Percentiles rank a stretch among this genome's conserved stretches.
Evolutionary conservation across 2,797 vertebrate species (phyloP).

Genomic region (Hybognathus amarus): DNA sequence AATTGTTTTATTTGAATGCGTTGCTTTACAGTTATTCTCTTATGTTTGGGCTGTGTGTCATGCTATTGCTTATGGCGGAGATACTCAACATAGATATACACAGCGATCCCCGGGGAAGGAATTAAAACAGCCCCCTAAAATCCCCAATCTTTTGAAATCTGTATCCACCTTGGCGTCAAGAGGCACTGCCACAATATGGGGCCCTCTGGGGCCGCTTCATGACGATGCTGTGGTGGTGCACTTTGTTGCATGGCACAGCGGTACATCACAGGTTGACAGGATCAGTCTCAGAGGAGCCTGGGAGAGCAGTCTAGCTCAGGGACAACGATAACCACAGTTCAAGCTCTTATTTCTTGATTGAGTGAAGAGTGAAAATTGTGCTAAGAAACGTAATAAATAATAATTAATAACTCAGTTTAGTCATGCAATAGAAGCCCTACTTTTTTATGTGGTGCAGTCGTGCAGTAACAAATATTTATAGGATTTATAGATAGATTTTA

Average conservation of each 20-base stretch:
- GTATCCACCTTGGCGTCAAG: slow-evolving; percentile 57
- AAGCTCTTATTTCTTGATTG: slow-evolving; percentile 4
- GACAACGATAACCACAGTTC: slow-evolving; percentile 29
- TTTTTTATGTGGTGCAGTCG: not conserved
- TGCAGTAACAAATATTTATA: not conserved
- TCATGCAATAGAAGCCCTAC: not conserved
- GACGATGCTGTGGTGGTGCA: slow-evolving; percentile 69
- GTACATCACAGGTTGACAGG: slow-evolving; percentile 55
- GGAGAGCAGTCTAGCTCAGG: slow-evolving; percentile 43
- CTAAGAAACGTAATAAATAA: not conserved
- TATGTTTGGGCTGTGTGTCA: slow-evolving; percentile 4
- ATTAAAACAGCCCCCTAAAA: slow-evolving; percentile 57
- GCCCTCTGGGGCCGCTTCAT: slow-evolving; percentile 65
- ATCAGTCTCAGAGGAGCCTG: slow-evolving; percentile 47
- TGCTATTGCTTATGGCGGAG: slow-evolving; percentile 34
- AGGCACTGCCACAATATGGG: slow-evolving; percentile 51
- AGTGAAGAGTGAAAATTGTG: not conserved
- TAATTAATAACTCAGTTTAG: not conserved
- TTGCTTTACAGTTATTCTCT: slow-evolving; percentile 20
- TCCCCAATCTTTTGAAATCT: slow-evolving; percentile 57
- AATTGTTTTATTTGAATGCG: no score
- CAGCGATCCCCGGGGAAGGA: slow-evolving; percentile 50
- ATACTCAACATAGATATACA: slow-evolving; percentile 53
- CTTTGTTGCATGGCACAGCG: slow-evolving; percentile 65
- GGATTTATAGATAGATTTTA: not conserved